Evolutionary conservation across 1,140 invertebrate genomes (phyloP), one percentile per base, ranked within the genome.

Genomic region (Drosophila tristis): DNA sequence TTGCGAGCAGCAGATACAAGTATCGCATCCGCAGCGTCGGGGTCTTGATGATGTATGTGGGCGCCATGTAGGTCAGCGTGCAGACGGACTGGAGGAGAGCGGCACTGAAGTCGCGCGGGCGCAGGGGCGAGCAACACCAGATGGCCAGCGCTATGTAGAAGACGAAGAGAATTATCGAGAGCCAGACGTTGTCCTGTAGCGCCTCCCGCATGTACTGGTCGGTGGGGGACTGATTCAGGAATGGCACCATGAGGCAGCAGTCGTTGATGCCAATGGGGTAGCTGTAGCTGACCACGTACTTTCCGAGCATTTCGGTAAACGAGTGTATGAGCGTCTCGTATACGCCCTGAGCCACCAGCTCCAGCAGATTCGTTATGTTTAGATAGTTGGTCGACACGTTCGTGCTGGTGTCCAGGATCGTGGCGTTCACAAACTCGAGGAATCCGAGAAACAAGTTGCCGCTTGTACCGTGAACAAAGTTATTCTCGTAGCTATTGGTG

Each of bases 181-280:
- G 23, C 90, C 90, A 91, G 0, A 80, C 78, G 11, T 45, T 63
- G 2, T 54, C 8, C 59, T 90, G 60, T 6, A 91, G 65, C 0
- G 78, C 80, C 16, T 78, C 79, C 1, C 43, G 48, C 29, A 91
- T 61, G 23, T 81, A 91, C 6, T 71, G 53, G 7, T 90, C 76
- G 25, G 78, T 72, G 5, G 76, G 39, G 0, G 86, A 87, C 3
- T 74, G 62, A 51, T 79, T 90, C 4, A 60, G 71, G 57, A 55
- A 90, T 6, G 90, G 90, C 35, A 91, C 90, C 90, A 91, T 90
- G 5, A 91, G 57, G 56, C 90, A 91, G 62, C 77, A 85, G 43
- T 91, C 90, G 51, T 91, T 91, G 2, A 91, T 91, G 47, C 86
- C 90, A 8, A 91, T 81, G 8, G 90, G 90, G 47, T 91, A 85